phyloP scores from a whole-genome alignment of 1,140 invertebrate genomes.

The Theocolax elegans region DNA sequence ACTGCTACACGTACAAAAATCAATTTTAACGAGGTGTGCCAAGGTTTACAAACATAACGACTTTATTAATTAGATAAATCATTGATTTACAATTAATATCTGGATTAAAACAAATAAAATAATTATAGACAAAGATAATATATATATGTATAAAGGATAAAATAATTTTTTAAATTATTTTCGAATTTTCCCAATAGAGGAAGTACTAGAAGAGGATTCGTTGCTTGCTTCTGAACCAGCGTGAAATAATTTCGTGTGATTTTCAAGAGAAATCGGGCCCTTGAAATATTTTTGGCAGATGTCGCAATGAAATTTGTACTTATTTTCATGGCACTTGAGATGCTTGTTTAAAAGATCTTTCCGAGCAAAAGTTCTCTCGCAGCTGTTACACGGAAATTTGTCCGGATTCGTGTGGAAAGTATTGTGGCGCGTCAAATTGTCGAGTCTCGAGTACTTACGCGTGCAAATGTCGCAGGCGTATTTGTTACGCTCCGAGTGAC shows the following conservation, averaged over 20 bases:
- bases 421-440: constrained; percentile 61
- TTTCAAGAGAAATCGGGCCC: constrained; percentile 51
- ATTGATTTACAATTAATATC: too few relatives aligned
- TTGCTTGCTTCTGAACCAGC: neutral
- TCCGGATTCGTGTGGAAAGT: constrained; percentile 61
- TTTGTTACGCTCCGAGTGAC: constrained; percentile 56
- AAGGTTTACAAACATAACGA: too few relatives aligned
- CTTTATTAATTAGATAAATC: too few relatives aligned
- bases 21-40: too few relatives aligned
- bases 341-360: constrained; percentile 62
- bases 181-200: too few relatives aligned
- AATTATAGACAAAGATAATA: too few relatives aligned
- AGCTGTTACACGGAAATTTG: constrained; percentile 58
- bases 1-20: too few relatives aligned
- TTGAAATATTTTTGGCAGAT: constrained; percentile 58
- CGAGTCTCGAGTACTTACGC: constrained; percentile 58
- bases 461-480: constrained; percentile 60
- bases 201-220: neutral
- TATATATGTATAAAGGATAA: too few relatives aligned
- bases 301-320: constrained; percentile 53
- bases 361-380: constrained; percentile 58
- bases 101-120: too few relatives aligned
- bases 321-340: constrained; percentile 57
- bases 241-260: constrained; percentile 50
- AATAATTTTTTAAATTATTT: too few relatives aligned